Evolutionary conservation across 2,113 vertebrate genomes (phyloP), one percentile per base, ranked within the genome.

Genomic region (Cyphomyrus discorhynchus): DNA sequence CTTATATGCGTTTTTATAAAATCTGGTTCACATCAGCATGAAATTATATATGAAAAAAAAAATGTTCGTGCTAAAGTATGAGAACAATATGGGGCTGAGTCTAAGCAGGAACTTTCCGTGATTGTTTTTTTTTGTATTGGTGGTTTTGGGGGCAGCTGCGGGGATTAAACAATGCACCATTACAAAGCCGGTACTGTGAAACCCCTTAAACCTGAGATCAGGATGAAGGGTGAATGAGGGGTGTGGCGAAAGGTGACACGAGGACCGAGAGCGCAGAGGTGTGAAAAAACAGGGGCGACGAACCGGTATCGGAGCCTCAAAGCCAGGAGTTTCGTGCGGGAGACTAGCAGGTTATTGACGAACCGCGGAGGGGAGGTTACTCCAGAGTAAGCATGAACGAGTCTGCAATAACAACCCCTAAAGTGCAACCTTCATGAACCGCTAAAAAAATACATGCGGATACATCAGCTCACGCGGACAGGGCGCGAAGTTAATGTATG

Each of bases 401-500:
- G 42, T 70, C 56, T 88, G 24, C 42, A 88, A 46, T n/a, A 66
- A 88, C 31, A 89, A 82, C 88, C 70, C 46, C 47, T 80, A 42
- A 42, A 89, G 49, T 82, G 88, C 31, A 53, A 52, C 88, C 62
- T 66, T n/a, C 46, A 66, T 77, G 62, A 88, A 66, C 66, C 45
- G 66, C 66, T 88, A 35, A 70, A n/a, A 88, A 45, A 77, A 66
- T 21, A 39, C 46, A 77, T 70, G 27, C 47, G 50, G 70, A 82
- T 89, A 82, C 42, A 80, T 82, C 49, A 89, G 31, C 66, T 74
- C 58, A 50, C 17, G 31, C 45, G 27, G 66, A 52, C 45, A 35
- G 88, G 77, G 88, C 3, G 46, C 24, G 42, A 77, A 77, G 62
- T 52, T 80, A 88, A 66, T 46, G 66, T 77, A 77, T 88, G 62